Conservation (phyloP, 2,888 invertebrate genomes). For the Eupithecia subumbrata region DNA sequence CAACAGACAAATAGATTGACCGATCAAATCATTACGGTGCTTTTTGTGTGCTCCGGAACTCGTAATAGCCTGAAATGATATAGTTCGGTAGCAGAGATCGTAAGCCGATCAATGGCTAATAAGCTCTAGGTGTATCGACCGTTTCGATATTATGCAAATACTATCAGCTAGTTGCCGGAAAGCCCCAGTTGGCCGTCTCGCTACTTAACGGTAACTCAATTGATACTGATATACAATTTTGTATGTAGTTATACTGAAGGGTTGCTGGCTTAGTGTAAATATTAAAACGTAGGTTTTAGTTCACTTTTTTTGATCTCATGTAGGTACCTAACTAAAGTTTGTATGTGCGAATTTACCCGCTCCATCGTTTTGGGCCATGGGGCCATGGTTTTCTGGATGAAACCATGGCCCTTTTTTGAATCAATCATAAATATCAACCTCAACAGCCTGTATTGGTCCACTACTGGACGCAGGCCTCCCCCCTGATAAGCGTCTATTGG, state of each 20-base stretch:
- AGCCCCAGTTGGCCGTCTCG: constrained; percentile 62
- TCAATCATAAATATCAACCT: too few species aligned
- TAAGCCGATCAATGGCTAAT: constrained; percentile 76
- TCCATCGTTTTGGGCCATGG: too few species aligned
- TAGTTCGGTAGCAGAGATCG: constrained; percentile 54
- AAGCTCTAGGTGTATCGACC: constrained; percentile 71
- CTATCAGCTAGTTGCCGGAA: constrained; percentile 62
- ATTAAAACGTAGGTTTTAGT: background rate
- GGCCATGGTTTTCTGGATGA: too few species aligned
- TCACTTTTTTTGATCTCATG: background rate
- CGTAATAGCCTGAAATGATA: constrained; percentile 19
- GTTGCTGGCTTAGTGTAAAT: background rate
- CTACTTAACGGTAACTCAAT: constrained; percentile 61
- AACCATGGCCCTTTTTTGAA: too few species aligned
- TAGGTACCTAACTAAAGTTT: too few species aligned
- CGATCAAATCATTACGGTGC: background rate
- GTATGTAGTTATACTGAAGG: constrained; percentile 15
- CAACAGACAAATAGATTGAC: background rate
- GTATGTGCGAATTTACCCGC: too few species aligned
- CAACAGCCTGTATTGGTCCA: too few species aligned
- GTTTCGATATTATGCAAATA: constrained; percentile 79
- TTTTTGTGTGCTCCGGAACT: background rate
- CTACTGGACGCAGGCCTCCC: too few species aligned
- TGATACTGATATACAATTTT: constrained; percentile 47
- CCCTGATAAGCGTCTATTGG: too few species aligned